Evolutionary conservation across 2,113 vertebrate species (phyloP), one percentile per base, ranked within the genome.

Genomic region (Ageneiosus marmoratus): DNA sequence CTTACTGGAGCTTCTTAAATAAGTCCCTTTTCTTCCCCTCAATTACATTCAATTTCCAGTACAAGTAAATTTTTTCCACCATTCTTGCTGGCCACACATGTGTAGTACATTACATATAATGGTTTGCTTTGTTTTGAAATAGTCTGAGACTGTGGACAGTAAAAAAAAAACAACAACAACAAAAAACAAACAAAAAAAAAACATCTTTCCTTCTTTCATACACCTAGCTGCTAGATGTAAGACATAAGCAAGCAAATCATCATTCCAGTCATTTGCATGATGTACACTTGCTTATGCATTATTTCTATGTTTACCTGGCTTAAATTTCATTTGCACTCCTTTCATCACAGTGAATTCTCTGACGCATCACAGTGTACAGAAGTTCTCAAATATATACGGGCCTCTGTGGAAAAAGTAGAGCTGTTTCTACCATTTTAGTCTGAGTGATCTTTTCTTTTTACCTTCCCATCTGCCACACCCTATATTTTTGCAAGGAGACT

Each of bases 231-330:
- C 29, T n/a, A n/a, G n/a, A 15, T 82, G 58, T 51, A 77, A 48
- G 69, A 51, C 73, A 85, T 34, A 67, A 53, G 58, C 24, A 60
- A 81, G 72, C 76, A 81, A 65, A 79, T 84, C 77, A 81, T 62
- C 77, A 60, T 75, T 80, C 29, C n/a, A 50, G 58, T 76, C 84
- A 37, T 55, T 83, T 78, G 55, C 70, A 74, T 50, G 56, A 82
- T 80, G 83, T 12, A 75, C 20, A 60, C 44, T 63, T 67, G 77
- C 63, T 75, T 65, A 76, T 81, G 83, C 69, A 89, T 90, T 85
- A 91, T 89, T 86, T 81, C 88, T 84, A 80, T 72, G 86, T 86
- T 88, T 86, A 87, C 85, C 82, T 87, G 85, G 80, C 84, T 79
- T 62, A 15, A 27, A 29, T 63, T 62, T 83, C 76, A 20, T 50